Percentiles rank a stretch among this genome's conserved stretches.
These are phyloP conservation scores for Mus pahari DNA, from an alignment of 2,113 vertebrate species.

Conservation along the genomic window DNA sequence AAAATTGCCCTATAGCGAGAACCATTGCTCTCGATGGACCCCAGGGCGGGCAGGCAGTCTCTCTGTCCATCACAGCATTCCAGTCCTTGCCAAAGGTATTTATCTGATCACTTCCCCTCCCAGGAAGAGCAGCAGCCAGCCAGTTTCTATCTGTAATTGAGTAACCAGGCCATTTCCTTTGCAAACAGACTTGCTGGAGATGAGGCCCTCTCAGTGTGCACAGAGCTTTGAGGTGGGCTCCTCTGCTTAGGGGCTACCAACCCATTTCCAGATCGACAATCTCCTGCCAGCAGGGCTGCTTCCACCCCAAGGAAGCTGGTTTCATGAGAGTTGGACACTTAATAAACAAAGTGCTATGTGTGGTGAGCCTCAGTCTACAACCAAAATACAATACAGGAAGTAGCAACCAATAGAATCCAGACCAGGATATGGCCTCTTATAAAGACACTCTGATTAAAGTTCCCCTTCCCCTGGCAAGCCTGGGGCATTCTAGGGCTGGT, in stretches of 20 bases:
- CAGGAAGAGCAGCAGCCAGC: background rate
- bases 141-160: conserved; percentile 23
- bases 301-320: conserved; percentile 73
- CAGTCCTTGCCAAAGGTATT: background rate
- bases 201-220: background rate
- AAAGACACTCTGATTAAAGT: conserved; percentile 7
- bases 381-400: conserved; percentile 67
- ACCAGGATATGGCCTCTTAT: background rate
- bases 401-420: conserved; percentile 55
- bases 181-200: background rate
- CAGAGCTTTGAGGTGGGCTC: background rate
- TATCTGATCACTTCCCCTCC: background rate
- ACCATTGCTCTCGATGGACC: background rate
- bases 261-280: conserved; percentile 76
- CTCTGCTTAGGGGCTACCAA: background rate
- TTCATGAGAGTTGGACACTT: conserved; percentile 78
- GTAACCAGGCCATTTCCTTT: conserved; percentile 56
- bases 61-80: background rate
- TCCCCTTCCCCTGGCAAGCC: background rate
- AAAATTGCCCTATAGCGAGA: background rate
- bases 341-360: conserved; percentile 80
- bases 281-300: conserved; percentile 76
- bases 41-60: background rate
- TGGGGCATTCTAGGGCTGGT: background rate
- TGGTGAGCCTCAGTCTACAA: conserved; percentile 76